Base-by-base conservation (phyloP, 2,797 vertebrate genomes). In the Peromyscus melanophrys region DNA sequence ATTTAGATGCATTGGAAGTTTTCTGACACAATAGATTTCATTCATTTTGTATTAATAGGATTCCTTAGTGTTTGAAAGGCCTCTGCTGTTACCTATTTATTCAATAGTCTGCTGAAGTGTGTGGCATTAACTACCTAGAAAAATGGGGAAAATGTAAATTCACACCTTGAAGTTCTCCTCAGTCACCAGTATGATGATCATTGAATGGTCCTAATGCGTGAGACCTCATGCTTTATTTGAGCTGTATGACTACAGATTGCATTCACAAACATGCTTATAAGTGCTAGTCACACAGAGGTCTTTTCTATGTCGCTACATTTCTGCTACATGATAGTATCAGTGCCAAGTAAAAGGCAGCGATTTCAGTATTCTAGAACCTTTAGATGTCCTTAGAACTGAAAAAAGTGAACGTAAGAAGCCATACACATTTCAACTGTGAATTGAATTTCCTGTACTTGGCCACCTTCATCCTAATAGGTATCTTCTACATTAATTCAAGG, bases 111-210 rank as follows among this genome's bases (percentile, higher is more conserved):
- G 77, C 1, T 82, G n/a, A 95, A 13, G 46, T 96, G 57, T 34
- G 14, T 61, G 40, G 81, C 71, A 92, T 88, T 92, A 94, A 85
- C 75, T 69, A 87, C 31, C 57, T 65, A 92, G 31, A 81, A 85
- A 77, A 95, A 40, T 85, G 61, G 89, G 89, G n/a, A 93, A 93
- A 94, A 76, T 96, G 82, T 10, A 83, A 91, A 95, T 86, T 6
- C 4, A 89, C 92, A 75, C 61, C 82, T n/a, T 59, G 67, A 69
- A 75, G 40, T 69, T 92, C 12, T 61, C 40, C 75, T 69, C 81
- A 52, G 89, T 90, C 55, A 94, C n/a, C 73, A 89, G 77, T 85
- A 61, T 89, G 67, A 75, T 80, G 49, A 85, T 46, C 4, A 78
- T 27, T 43, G 40, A 73, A 29, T 81, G 17, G 80, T 31, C 4